Conservation (phyloP, 1,140 invertebrate genomes). For the Pogonus chalceus region DNA sequence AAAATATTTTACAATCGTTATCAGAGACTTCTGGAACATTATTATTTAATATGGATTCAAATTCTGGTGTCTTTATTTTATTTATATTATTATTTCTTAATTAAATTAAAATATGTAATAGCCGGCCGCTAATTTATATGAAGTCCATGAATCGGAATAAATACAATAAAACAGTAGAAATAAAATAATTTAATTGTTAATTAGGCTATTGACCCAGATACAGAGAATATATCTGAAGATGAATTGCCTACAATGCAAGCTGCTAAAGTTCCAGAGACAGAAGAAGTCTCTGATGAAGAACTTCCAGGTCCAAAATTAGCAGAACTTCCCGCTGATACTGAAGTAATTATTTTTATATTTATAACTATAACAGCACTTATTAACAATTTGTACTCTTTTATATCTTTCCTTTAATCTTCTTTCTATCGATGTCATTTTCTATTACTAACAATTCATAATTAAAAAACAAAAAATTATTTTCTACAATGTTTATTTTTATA, state of each 20-base stretch:
- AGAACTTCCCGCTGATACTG: slow-evolving; percentile 67
- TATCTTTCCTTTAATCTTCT: neutral
- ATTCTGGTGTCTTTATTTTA: too few species aligned
- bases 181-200: slow-evolving; percentile 5
- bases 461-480: slow-evolving; percentile 3
- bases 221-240: slow-evolving; percentile 59
- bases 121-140: too few species aligned
- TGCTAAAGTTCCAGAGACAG: slow-evolving; percentile 45
- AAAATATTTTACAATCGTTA: too few species aligned
- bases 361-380: neutral
- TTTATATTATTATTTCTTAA: too few species aligned
- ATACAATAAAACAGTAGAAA: neutral
- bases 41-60: too few species aligned
- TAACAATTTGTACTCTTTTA: too few species aligned
- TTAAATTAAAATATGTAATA: too few species aligned
- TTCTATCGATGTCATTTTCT: neutral
- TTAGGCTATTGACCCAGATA: slow-evolving; percentile 46
- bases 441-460: too few species aligned
- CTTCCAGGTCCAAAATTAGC: slow-evolving; percentile 61
- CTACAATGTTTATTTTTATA: neutral
- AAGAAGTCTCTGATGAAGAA: slow-evolving; percentile 65
- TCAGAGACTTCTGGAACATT: too few species aligned
- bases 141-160: too few species aligned
- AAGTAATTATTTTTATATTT: slow-evolving; percentile 34
- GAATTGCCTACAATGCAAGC: slow-evolving; percentile 42